phyloP scores from a whole-genome alignment of 2,797 vertebrate species.

The Acestrorhynchus altus region DNA sequence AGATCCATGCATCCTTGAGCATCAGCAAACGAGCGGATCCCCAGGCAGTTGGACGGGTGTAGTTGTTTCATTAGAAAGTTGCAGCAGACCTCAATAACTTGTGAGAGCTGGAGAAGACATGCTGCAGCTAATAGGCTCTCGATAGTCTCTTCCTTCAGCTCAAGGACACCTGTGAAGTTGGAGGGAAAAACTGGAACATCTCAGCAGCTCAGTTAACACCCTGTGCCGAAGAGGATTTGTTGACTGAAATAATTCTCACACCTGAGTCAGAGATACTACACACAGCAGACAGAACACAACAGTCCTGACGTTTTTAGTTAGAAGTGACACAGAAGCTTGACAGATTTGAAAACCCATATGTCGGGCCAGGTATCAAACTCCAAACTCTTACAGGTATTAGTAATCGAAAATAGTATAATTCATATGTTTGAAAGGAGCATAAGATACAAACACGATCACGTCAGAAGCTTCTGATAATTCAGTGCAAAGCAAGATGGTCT shows the following conservation, averaged over 20 bases:
- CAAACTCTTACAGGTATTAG: not conserved
- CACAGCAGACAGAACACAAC: not conserved
- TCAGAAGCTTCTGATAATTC: too few relatives aligned
- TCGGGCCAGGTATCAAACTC: not conserved
- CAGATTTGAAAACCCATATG: not conserved
- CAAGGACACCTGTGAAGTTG: constrained; percentile 84
- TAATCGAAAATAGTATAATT: not conserved
- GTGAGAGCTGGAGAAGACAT: constrained; percentile 95
- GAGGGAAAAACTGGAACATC: constrained; percentile 7
- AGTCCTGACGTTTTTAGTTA: not conserved
- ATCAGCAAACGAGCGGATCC: constrained; percentile 96
- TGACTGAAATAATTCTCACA: constrained; percentile 8
- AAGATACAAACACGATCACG: too few relatives aligned
- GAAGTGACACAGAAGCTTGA: not conserved
- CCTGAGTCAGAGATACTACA: constrained; percentile 2
- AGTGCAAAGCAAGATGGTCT: too few relatives aligned
- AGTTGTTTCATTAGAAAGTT: constrained; percentile 98
- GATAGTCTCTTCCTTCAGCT: constrained; percentile 96
- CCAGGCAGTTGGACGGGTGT: constrained; percentile 96
- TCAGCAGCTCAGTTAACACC: constrained; percentile 8
- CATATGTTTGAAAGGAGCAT: not conserved
- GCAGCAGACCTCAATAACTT: constrained; percentile 97
- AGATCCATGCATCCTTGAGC: constrained; percentile 94
- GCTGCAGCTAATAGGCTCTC: constrained; percentile 96
- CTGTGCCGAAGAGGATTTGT: constrained; percentile 7